Evolutionary conservation across 1,140 invertebrate species (phyloP).

Genomic region (Psilanteris sp.): DNA sequence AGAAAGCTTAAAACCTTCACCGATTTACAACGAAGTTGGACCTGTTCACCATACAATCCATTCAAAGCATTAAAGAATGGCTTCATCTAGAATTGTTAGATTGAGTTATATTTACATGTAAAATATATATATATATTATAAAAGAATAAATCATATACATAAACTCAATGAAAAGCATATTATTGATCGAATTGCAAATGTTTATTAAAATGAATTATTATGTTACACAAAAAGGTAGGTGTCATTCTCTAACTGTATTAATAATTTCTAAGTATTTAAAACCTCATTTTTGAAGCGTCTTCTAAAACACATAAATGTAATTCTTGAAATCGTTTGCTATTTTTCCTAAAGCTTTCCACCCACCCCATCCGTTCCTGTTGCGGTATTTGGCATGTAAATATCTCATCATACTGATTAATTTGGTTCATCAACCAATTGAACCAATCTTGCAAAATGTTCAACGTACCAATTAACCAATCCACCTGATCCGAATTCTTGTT

Average conservation of each 20-base stretch:
- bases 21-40: constrained; percentile 3
- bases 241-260: too few species aligned
- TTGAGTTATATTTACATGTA: too few species aligned
- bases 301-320: constrained; percentile 67
- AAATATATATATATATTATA: too few species aligned
- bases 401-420: constrained; percentile 49
- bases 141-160: too few species aligned
- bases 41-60: too few species aligned
- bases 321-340: constrained; percentile 59
- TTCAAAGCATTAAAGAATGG: too few species aligned
- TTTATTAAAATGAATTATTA: too few species aligned
- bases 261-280: too few species aligned
- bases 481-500: constrained; percentile 59
- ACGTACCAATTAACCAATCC: constrained; percentile 60
- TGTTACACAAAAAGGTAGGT: too few species aligned
- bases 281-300: constrained; percentile 59
- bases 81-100: too few species aligned
- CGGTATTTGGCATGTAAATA: constrained; percentile 41
- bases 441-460: constrained; percentile 61
- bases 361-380: constrained; percentile 67
- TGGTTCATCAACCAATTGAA: constrained; percentile 62
- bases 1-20: constrained; percentile 51
- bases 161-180: too few species aligned
- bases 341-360: constrained; percentile 59
- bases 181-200: too few species aligned